Conservation (phyloP, 2,113 vertebrate species). For the Mobula birostris region DNA sequence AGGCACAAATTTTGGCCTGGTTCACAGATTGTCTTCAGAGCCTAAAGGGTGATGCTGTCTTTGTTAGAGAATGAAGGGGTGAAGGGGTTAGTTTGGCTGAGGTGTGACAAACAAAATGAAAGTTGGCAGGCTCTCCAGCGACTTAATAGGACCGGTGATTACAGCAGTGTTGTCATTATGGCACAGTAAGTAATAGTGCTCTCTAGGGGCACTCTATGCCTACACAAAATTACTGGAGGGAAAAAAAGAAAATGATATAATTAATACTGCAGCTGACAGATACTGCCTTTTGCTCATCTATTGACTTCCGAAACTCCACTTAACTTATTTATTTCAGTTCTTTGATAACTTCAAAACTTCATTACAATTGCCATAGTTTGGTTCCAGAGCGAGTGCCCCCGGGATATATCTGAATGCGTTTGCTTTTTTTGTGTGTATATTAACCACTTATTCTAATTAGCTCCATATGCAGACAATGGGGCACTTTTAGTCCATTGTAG, state of each 20-base stretch:
- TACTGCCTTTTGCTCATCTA: slow-evolving; percentile 24
- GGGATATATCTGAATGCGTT: slow-evolving; percentile 19
- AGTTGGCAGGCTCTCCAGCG: slow-evolving; percentile 29
- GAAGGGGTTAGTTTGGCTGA: slow-evolving; percentile 16
- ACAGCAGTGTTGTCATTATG: slow-evolving; percentile 21
- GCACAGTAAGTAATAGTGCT: slow-evolving; percentile 28
- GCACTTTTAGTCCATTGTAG: background rate
- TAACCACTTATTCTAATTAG: slow-evolving; percentile 28
- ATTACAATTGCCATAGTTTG: background rate
- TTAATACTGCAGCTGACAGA: slow-evolving; percentile 35
- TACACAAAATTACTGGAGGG: slow-evolving; percentile 24
- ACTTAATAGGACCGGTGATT: slow-evolving; percentile 36
- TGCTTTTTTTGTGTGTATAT: background rate
- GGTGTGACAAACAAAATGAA: slow-evolving; percentile 30
- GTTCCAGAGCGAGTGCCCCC: background rate
- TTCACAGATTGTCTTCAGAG: background rate
- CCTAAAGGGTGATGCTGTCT: background rate
- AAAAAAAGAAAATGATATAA: slow-evolving; percentile 34
- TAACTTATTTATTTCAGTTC: slow-evolving; percentile 5
- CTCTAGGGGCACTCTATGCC: slow-evolving; percentile 17
- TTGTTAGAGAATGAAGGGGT: background rate
- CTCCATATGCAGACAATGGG: background rate
- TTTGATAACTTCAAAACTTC: slow-evolving; percentile 26
- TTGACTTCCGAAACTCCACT: slow-evolving; percentile 29
- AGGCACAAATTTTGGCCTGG: background rate